Evolutionary conservation across 2,888 invertebrate genomes (phyloP), one percentile per base, ranked within the genome.

Genomic region (Cabera pusaria): DNA sequence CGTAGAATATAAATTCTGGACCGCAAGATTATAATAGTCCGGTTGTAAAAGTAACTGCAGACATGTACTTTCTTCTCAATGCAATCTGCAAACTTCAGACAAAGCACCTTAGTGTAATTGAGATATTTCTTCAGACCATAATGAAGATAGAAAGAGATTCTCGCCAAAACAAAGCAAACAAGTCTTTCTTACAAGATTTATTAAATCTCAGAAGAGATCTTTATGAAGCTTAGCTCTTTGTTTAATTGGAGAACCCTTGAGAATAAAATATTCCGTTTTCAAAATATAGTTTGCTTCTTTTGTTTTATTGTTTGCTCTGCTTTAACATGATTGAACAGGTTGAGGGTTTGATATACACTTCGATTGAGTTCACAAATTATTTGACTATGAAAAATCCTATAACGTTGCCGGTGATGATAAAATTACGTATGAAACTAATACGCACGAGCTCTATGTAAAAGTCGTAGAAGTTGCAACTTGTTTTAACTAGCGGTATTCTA

Each of bases 221-320:
- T 50, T 46, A 44, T 47, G 32, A 48, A 40, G 41, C 23, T 21
- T 22, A 49, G 54, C 49, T 52, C 38, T 57, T 55, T 55, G 44
- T 50, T 52, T 64, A 62, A 66, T 68, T 68, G 59, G 52, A 66
- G 54, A 49, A 34, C 53, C 44, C 56, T 57, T 32, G 45, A 53
- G 55, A 44, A 55, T 49, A 51, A 19, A 52, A 38, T 59, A 50
- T 52, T 58, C 28, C 37, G 25, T 50, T 51, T 49, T 47, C 44
- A 23, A 12, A 34, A 48, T 20, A 45, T 24, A 19, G 23, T n/a
- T n/a, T n/a, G n/a, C n/a, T n/a, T n/a, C n/a, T n/a, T n/a, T n/a
- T n/a, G n/a, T n/a, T n/a, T n/a, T n/a, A n/a, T n/a, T n/a, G n/a
- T n/a, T n/a, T n/a, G n/a, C n/a, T n/a, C n/a, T n/a, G n/a, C n/a